Percentiles rank a stretch among this genome's conserved stretches.
phyloP scores from a whole-genome alignment of 2,888 invertebrate species.

The Ditula angustiorana region DNA sequence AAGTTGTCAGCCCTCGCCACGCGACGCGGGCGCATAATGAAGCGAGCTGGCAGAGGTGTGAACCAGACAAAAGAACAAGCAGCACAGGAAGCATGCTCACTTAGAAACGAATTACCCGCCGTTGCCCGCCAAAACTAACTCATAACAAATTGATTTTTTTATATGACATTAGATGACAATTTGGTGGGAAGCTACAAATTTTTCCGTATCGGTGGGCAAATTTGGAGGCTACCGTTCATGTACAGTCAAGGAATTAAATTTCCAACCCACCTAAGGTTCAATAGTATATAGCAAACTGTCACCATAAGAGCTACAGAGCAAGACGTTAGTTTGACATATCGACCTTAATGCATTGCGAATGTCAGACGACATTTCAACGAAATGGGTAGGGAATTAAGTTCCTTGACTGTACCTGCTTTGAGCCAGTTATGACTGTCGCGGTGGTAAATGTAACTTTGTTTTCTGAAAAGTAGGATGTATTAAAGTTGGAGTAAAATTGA shows the following conservation, averaged over 20 bases:
- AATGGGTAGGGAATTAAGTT: too few relatives aligned
- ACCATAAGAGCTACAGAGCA: too few relatives aligned
- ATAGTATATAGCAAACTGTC: too few relatives aligned
- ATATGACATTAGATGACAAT: constrained; percentile 49
- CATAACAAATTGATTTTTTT: constrained; percentile 73
- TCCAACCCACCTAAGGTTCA: too few relatives aligned
- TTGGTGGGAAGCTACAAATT: constrained; percentile 23
- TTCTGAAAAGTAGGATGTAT: background rate
- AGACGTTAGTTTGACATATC: too few relatives aligned
- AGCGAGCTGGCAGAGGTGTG: constrained; percentile 50
- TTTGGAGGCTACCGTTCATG: background rate
- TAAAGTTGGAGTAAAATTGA: background rate
- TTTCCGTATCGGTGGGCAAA: constrained; percentile 1
- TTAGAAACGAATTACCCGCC: constrained; percentile 68
- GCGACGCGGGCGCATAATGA: constrained; percentile 61
- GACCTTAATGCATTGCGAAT: too few relatives aligned
- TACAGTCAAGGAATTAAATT: too few relatives aligned
- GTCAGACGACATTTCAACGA: too few relatives aligned
- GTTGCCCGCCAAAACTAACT: constrained; percentile 55
- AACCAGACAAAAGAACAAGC: constrained; percentile 58
- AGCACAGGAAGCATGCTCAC: constrained; percentile 75
- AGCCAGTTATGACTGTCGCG: background rate
- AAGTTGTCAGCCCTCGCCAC: constrained; percentile 45
- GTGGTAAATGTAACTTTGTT: background rate
- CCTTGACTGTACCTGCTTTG: too few relatives aligned